Evolutionary conservation across 2,888 invertebrate genomes (phyloP).

Genomic region (Ormyrus pomaceus): DNA sequence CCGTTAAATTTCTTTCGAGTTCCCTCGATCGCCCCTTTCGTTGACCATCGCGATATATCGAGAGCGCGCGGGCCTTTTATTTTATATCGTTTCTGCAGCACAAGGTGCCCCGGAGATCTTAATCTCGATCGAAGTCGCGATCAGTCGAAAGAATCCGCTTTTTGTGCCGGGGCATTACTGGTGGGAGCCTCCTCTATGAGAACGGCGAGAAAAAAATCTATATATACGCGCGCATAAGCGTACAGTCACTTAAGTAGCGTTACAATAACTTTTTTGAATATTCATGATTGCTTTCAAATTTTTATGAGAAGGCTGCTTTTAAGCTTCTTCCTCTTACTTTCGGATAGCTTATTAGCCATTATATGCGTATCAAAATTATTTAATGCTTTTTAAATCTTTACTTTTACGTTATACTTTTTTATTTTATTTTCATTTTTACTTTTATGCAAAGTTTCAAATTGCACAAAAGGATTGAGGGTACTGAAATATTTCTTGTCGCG

Average conservation of each 20-base stretch:
- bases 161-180: conserved; percentile 36
- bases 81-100: conserved; percentile 42
- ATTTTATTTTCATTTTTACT: too few species aligned
- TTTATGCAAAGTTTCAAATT: too few species aligned
- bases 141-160: conserved; percentile 44
- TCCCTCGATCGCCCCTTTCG: conserved; percentile 31
- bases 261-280: too few species aligned
- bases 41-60: conserved; percentile 33
- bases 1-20: conserved; percentile 53
- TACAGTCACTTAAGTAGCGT: neutral
- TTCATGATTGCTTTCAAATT: too few species aligned
- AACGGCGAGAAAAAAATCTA: too few species aligned
- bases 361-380: too few species aligned
- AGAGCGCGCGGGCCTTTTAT: conserved; percentile 23
- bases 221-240: neutral
- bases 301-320: neutral
- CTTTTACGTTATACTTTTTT: too few species aligned
- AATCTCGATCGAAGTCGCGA: conserved; percentile 52
- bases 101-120: conserved; percentile 51
- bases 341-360: too few species aligned
- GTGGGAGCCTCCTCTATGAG: neutral
- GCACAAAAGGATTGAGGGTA: too few species aligned
- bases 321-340: too few species aligned
- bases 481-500: too few species aligned
- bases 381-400: too few species aligned